Conservation (phyloP, 2,888 invertebrate species). For the Mesochorus sp. region DNA sequence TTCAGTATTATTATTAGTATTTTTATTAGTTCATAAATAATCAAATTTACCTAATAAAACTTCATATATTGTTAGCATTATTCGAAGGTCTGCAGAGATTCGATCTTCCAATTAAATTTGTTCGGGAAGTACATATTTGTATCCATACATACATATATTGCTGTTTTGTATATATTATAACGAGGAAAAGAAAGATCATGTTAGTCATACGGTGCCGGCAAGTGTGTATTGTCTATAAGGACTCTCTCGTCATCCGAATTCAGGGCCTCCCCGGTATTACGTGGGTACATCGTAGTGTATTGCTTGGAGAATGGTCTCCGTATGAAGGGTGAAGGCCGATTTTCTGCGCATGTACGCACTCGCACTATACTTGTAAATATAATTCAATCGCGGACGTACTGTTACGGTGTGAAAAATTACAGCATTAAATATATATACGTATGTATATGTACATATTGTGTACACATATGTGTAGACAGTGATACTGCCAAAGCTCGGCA, state of each 20-base stretch:
- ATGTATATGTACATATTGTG: too few species aligned
- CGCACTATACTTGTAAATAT: slow-evolving; percentile 33
- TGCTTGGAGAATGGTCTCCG: slow-evolving; percentile 30
- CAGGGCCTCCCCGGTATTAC: slow-evolving; percentile 43
- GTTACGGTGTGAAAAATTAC: slow-evolving; percentile 38
- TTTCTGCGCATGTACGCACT: slow-evolving; percentile 49
- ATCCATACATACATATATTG: not conserved
- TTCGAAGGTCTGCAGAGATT: not conserved
- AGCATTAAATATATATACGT: slow-evolving; percentile 36
- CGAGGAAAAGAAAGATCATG: slow-evolving; percentile 28
- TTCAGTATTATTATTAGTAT: too few species aligned
- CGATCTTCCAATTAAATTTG: not conserved
- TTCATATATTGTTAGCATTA: not conserved
- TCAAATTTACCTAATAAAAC: not conserved
- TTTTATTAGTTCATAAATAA: too few species aligned
- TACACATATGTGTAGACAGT: slow-evolving; percentile 19
- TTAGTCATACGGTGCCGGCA: not conserved
- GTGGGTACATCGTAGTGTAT: not conserved
- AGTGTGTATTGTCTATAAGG: slow-evolving; percentile 8
- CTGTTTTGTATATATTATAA: not conserved
- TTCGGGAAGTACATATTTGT: not conserved
- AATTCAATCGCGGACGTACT: slow-evolving; percentile 55
- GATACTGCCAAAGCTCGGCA: slow-evolving; percentile 15
- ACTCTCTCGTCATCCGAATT: slow-evolving; percentile 22
- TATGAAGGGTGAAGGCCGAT: slow-evolving; percentile 59